Evolutionary conservation across 2,113 vertebrate genomes (phyloP), one percentile per base, ranked within the genome.

Genomic region (Dasyornis broadbenti): DNA sequence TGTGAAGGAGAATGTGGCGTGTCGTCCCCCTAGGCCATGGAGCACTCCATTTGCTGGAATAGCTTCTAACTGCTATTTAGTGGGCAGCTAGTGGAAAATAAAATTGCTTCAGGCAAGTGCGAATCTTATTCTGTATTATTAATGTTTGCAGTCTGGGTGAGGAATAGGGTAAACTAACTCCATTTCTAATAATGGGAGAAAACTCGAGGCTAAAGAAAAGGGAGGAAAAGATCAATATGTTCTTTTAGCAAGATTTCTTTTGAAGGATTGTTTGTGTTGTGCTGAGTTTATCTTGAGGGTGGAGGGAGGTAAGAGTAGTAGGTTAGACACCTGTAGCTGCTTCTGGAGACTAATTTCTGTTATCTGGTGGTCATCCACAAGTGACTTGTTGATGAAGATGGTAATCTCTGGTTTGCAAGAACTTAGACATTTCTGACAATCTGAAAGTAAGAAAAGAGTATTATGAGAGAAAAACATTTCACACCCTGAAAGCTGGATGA

Each of bases 51-150:
- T 94, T 91, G 57, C 84, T 94, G 82, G 66, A 94, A 94, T 91
- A 85, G 84, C 69, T 95, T 85, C 71, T 88, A 93, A 88, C 94
- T 93, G 86, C 90, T 88, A 80, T 97, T 95, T 97, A 95, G 92
- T 88, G 86, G 79, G 94, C 76, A 97, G 82, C 82, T 88, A 88
- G 71, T 86, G 86, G 88, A 94, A 95, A 94, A 95, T 95, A 92
- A 96, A 94, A 96, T 81, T 86, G 88, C 89, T 79, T 90, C 82
- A 89, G 82, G 93, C 86, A 69, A 84, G 78, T 35, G 82, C 31
- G 45, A 95, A 82, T 87, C 82, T 95, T 94, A 92, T 80, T 89
- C 82, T 92, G 26, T 87, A 89, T 95, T 94, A 96, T 92, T 95
- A 87, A 94, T 91, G 54, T 47, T 89, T 81, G 70, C 44, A 61